Evolutionary conservation across 2,888 invertebrate genomes (phyloP).

Genomic region (Philhelius pedissequus): DNA sequence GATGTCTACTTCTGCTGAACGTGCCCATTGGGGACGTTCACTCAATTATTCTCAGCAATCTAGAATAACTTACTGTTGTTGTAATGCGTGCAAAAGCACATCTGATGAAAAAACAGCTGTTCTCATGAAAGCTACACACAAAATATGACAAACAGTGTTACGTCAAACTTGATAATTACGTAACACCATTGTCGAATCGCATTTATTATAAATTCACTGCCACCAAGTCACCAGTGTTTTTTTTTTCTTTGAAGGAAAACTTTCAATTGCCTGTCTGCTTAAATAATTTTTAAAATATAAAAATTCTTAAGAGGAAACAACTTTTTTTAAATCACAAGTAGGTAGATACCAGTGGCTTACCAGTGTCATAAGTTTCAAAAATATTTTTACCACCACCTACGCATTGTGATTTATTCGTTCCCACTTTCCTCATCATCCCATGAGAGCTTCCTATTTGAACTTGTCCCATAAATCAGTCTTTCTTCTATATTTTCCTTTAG

Average conservation of each 20-base stretch:
- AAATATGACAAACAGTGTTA: too few relatives aligned
- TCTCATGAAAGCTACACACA: too few relatives aligned
- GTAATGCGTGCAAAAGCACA: too few relatives aligned
- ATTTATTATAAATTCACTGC: too few relatives aligned
- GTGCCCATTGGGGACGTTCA: too few relatives aligned
- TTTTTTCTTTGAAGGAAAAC: background rate
- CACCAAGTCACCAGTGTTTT: too few relatives aligned
- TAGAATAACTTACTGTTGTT: too few relatives aligned
- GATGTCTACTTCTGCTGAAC: too few relatives aligned
- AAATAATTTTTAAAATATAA: background rate
- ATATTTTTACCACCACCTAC: slow-evolving; percentile 28
- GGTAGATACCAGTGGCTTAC: slow-evolving; percentile 43
- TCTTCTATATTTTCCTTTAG: slow-evolving; percentile 15
- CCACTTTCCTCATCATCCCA: slow-evolving; percentile 27
- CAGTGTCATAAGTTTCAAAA: slow-evolving; percentile 54
- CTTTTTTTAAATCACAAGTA: slow-evolving; percentile 19
- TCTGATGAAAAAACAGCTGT: too few relatives aligned
- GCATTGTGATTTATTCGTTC: slow-evolving; percentile 53
- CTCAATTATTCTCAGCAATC: too few relatives aligned
- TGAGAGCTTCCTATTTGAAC: slow-evolving; percentile 49
- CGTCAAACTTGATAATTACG: too few relatives aligned
- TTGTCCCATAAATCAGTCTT: slow-evolving; percentile 60
- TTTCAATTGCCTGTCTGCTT: background rate
- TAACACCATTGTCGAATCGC: too few relatives aligned
- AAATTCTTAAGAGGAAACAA: background rate